Evolutionary conservation across 2,797 vertebrate species (phyloP).

Genomic region (Anas flavirostris): DNA sequence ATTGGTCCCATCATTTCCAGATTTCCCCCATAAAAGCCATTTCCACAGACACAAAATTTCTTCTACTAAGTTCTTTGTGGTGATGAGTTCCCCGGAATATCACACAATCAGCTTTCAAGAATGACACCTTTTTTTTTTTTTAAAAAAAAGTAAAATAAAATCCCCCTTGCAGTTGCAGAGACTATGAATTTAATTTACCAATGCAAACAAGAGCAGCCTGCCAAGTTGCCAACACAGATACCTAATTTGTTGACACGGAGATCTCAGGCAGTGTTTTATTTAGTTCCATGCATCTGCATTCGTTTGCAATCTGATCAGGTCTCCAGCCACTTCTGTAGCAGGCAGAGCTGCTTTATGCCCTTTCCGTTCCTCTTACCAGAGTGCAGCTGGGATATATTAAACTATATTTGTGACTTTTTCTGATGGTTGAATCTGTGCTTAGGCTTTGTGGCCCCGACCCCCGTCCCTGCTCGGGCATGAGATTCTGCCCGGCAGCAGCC

Average conservation of each 20-base stretch:
- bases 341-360: neutral
- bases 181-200: slow-evolving; percentile 62
- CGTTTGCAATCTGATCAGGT: neutral
- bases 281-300: neutral
- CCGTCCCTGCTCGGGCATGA: neutral
- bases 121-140: neutral
- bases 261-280: neutral
- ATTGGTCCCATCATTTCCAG: neutral
- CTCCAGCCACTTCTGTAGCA: neutral
- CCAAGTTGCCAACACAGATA: slow-evolving; percentile 16
- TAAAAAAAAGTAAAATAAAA: neutral
- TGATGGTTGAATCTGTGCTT: neutral
- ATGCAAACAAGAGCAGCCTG: slow-evolving; percentile 57
- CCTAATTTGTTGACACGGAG: slow-evolving; percentile 54
- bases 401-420: neutral
- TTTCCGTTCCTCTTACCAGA: neutral
- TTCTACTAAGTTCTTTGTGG: neutral
- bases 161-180: slow-evolving; percentile 1
- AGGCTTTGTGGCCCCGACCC: rapidly evolving
- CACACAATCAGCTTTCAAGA: neutral
- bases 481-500: neutral
- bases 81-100: slow-evolving; percentile 31
- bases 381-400: neutral
- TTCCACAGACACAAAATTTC: neutral
- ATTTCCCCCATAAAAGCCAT: neutral